Percentiles rank a stretch among this genome's conserved stretches.
Conservation (phyloP, 2,797 vertebrate genomes). For the Philypnodon macrostomus region DNA sequence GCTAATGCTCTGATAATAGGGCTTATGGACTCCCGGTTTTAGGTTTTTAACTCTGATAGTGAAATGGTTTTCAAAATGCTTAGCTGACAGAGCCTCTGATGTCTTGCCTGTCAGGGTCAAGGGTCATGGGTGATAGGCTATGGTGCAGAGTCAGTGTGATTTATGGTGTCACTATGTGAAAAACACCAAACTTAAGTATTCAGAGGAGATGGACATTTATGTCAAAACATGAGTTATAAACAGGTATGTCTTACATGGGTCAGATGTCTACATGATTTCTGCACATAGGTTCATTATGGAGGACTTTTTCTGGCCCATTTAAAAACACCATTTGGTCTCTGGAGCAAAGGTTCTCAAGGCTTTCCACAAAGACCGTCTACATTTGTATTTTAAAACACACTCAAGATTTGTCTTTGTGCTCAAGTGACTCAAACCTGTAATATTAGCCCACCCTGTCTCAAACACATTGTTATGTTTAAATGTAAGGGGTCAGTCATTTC, state of each 20-base stretch:
- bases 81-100: conserved; percentile 41
- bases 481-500: conserved; percentile 49
- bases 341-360: conserved; percentile 2
- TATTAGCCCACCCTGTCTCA: conserved; percentile 20
- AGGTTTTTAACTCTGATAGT: conserved; percentile 12
- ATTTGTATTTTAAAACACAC: conserved; percentile 45
- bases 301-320: conserved; percentile 28
- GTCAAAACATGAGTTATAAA: conserved; percentile 21
- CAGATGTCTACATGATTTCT: neutral
- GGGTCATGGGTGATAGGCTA: conserved; percentile 48
- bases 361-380: conserved; percentile 36
- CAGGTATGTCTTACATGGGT: neutral
- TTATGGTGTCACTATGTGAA: conserved; percentile 54
- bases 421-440: conserved; percentile 45
- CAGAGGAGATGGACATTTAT: conserved; percentile 15
- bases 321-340: conserved; percentile 29
- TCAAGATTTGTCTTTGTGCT: conserved; percentile 25
- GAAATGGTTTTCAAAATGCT: conserved; percentile 47
- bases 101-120: conserved; percentile 42
- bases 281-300: conserved; percentile 19
- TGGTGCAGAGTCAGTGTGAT: conserved; percentile 54
- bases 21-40: neutral
- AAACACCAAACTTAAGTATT: conserved; percentile 37
- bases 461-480: conserved; percentile 29
- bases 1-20: conserved; percentile 5